Evolutionary conservation across 2,113 vertebrate genomes (phyloP).

Genomic region (Silurus meridionalis): DNA sequence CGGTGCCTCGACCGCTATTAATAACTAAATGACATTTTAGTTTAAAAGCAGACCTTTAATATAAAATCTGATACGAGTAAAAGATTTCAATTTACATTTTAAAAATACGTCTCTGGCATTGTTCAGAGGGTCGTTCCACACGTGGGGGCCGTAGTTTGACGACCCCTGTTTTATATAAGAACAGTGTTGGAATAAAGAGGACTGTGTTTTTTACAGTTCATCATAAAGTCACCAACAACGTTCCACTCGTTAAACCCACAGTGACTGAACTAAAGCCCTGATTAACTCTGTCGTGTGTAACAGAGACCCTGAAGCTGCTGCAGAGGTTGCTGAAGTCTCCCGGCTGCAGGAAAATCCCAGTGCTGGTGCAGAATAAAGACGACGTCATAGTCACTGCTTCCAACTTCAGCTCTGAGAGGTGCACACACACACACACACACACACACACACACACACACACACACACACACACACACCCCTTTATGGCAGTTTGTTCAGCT

Average conservation of each 20-base stretch:
- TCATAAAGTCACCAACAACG: neutral
- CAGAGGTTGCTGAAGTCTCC: conserved; percentile 97
- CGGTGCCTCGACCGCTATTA: too few relatives aligned
- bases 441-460: neutral
- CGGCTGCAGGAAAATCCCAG: conserved; percentile 97
- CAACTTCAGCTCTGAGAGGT: conserved; percentile 99
- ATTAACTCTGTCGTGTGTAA: neutral
- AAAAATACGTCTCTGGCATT: too few relatives aligned
- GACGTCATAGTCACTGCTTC: conserved; percentile 97
- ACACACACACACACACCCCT: neutral
- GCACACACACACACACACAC: conserved; percentile 8
- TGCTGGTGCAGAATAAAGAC: conserved; percentile 95
- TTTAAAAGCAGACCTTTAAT: too few relatives aligned
- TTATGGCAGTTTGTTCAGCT: neutral
- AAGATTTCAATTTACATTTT: too few relatives aligned
- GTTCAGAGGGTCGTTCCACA: too few relatives aligned
- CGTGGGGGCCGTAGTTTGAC: too few relatives aligned
- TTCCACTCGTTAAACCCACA: neutral
- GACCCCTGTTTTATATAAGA: neutral
- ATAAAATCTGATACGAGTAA: too few relatives aligned
- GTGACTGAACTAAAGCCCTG: too few relatives aligned
- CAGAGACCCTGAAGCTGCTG: conserved; percentile 95
- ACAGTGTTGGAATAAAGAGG: neutral
- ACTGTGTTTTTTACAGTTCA: neutral
- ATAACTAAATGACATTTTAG: too few relatives aligned